Conservation (phyloP, 2,113 vertebrate genomes). For the Arenaria interpres region DNA sequence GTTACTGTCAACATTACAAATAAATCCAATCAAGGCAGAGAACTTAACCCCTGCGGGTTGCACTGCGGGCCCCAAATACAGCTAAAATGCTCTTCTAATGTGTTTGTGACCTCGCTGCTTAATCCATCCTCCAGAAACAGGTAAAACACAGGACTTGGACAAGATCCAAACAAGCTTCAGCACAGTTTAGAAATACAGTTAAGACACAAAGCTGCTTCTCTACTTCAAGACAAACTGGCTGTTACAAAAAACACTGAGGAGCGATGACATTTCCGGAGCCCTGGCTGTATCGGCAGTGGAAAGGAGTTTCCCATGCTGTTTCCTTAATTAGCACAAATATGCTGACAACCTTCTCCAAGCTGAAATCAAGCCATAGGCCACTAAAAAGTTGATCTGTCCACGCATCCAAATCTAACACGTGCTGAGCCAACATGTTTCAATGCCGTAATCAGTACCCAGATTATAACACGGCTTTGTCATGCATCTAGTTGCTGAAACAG, state of each 20-base stretch:
- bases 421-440: conserved; percentile 45
- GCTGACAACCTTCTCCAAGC: conserved; percentile 27
- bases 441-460: conserved; percentile 29
- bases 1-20: neutral
- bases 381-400: conserved; percentile 43
- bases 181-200: neutral
- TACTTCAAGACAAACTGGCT: neutral
- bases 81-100: neutral
- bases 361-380: conserved; percentile 52
- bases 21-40: neutral
- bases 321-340: conserved; percentile 49
- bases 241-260: neutral
- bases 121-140: neutral
- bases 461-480: conserved; percentile 57
- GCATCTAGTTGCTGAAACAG: conserved; percentile 39
- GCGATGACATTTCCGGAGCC: conserved; percentile 9
- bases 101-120: neutral
- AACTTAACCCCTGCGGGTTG: neutral
- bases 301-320: conserved; percentile 24
- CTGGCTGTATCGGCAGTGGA: neutral
- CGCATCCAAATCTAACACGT: neutral
- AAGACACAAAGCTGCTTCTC: neutral
- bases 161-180: neutral
- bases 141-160: neutral
- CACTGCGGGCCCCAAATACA: neutral